Conservation (phyloP, 2,888 invertebrate genomes). For the Ennomos quercinarius region DNA sequence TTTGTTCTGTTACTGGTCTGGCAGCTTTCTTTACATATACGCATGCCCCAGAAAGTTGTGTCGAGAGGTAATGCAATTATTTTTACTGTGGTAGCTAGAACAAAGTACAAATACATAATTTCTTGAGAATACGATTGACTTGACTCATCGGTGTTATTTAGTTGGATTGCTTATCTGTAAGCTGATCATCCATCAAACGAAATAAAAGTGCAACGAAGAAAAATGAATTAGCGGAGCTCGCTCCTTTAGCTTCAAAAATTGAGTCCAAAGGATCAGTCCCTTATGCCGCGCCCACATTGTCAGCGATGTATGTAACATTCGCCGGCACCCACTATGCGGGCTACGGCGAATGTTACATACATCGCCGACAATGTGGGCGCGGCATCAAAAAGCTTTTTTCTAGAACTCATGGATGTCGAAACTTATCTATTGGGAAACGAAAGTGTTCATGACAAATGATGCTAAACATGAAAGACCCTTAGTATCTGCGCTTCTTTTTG, state of each 20-base stretch:
- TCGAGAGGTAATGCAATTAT: slow-evolving; percentile 56
- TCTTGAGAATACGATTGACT: too few relatives aligned
- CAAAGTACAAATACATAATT: too few relatives aligned
- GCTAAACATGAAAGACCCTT: slow-evolving; percentile 70
- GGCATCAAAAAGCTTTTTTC: slow-evolving; percentile 15
- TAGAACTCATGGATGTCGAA: slow-evolving; percentile 74
- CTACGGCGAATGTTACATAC: too few relatives aligned
- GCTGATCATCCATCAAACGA: slow-evolving; percentile 4
- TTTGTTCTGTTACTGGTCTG: slow-evolving; percentile 75
- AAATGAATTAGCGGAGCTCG: slow-evolving; percentile 11
- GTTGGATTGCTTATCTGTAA: too few relatives aligned
- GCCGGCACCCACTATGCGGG: too few relatives aligned
- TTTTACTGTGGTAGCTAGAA: too few relatives aligned
- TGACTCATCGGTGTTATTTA: too few relatives aligned
- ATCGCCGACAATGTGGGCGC: too few relatives aligned
- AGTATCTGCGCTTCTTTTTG: slow-evolving; percentile 63
- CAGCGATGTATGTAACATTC: too few relatives aligned
- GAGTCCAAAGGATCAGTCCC: too few relatives aligned
- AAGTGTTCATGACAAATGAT: slow-evolving; percentile 64
- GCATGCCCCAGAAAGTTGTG: slow-evolving; percentile 73
- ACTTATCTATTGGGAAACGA: slow-evolving; percentile 76
- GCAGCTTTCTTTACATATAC: slow-evolving; percentile 67
- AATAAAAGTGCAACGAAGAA: too few relatives aligned
- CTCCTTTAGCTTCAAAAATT: slow-evolving; percentile 3
- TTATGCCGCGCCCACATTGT: too few relatives aligned